Percentiles rank a stretch among this genome's conserved stretches.
phyloP scores from a whole-genome alignment of 2,797 vertebrate species.

The Malacoraja senta region DNA sequence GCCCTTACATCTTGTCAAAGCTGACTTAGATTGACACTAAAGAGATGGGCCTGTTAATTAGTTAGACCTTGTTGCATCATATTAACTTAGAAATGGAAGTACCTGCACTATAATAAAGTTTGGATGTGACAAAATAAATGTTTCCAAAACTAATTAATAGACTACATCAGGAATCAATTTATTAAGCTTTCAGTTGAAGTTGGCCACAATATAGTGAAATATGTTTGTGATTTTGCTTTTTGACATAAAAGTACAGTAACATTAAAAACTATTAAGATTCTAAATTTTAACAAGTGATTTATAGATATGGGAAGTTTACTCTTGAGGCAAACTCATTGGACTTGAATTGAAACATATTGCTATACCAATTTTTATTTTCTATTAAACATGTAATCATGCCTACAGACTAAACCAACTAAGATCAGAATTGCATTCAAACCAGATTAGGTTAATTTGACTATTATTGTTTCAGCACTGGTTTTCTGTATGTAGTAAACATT shows the following conservation, averaged over 20 bases:
- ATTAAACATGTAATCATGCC: background rate
- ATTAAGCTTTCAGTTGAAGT: background rate
- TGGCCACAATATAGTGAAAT: background rate
- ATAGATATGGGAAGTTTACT: background rate
- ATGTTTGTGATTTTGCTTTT: background rate
- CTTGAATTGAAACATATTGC: background rate
- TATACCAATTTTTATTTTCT: background rate
- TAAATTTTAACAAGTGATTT: background rate
- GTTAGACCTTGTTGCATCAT: background rate
- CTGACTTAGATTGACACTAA: background rate
- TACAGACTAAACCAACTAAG: background rate
- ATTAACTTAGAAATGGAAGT: background rate
- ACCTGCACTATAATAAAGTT: background rate
- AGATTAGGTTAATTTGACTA: background rate
- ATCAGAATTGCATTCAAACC: background rate
- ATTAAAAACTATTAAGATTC: background rate
- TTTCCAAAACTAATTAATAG: background rate
- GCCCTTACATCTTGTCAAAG: background rate
- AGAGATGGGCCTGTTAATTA: background rate
- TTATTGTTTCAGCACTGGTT: background rate
- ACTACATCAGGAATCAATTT: background rate
- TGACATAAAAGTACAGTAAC: background rate
- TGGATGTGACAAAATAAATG: slow-evolving; percentile 12
- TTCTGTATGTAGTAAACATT: background rate
- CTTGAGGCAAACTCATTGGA: background rate